These are phyloP conservation scores for Nothocercus julius DNA, from an alignment of 2,113 vertebrate genomes.

Conservation along the genomic window DNA sequence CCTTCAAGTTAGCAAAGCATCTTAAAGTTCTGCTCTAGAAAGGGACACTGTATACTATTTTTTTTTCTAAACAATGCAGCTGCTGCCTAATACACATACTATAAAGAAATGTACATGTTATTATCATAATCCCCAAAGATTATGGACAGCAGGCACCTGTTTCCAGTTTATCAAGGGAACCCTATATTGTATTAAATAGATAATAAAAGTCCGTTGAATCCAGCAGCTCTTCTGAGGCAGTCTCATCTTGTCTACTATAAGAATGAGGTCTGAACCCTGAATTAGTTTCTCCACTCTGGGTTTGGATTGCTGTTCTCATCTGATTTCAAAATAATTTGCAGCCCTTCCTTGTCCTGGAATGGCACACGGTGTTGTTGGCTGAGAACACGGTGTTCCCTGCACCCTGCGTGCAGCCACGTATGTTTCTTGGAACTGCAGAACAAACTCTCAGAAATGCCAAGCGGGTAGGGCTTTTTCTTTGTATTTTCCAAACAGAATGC, in stretches of 20 bases:
- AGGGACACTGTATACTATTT: background rate
- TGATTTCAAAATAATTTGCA: background rate
- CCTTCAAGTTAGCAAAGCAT: background rate
- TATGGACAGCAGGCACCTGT: background rate
- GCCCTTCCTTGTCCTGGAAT: background rate
- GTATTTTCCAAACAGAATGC: background rate
- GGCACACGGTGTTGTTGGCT: background rate
- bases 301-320: background rate
- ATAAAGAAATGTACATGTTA: background rate
- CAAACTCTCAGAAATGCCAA: background rate
- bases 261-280: background rate
- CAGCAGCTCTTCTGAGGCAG: background rate
- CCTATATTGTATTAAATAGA: background rate
- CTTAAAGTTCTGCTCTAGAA: background rate
- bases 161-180: background rate
- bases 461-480: accelerated
- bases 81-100: background rate
- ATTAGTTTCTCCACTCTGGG: background rate
- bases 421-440: background rate
- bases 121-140: background rate
- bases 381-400: background rate
- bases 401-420: accelerated
- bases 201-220: background rate
- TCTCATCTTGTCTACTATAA: background rate
- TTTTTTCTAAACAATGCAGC: background rate